phyloP scores from a whole-genome alignment of 1,140 invertebrate genomes.

The Drosophila repleta region DNA sequence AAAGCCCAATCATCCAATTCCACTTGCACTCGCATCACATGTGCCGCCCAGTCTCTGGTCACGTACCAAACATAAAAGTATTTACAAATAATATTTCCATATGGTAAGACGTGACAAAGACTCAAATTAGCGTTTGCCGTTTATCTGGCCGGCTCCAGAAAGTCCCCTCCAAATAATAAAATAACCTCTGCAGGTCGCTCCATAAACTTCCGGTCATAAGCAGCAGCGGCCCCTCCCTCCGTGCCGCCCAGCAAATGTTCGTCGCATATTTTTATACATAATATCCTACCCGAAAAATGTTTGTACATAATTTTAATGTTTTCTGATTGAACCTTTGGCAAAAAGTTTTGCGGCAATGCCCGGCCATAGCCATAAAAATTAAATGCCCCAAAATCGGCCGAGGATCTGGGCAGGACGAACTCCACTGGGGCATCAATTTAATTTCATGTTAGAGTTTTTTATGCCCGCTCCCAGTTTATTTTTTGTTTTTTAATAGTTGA shows the following conservation, averaged over 20 bases:
- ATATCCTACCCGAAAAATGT: slow-evolving; percentile 51
- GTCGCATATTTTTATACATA: slow-evolving; percentile 57
- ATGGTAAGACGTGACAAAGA: slow-evolving; percentile 83
- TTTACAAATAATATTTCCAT: slow-evolving; percentile 84
- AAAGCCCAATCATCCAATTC: slow-evolving; percentile 38
- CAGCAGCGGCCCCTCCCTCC: slow-evolving; percentile 16
- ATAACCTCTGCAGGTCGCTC: slow-evolving; percentile 37
- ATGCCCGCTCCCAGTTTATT: slow-evolving; percentile 32
- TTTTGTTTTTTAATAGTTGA: slow-evolving; percentile 65
- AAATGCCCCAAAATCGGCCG: slow-evolving; percentile 30
- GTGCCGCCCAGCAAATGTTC: slow-evolving; percentile 9
- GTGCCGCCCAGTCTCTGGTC: slow-evolving; percentile 68
- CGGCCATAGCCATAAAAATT: slow-evolving; percentile 23
- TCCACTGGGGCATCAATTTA: slow-evolving; percentile 71
- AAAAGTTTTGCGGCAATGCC: slow-evolving; percentile 28
- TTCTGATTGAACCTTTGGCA: slow-evolving; percentile 62
- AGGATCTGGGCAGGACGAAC: slow-evolving; percentile 5
- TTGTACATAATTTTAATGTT: slow-evolving; percentile 78
- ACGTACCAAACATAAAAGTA: slow-evolving; percentile 83
- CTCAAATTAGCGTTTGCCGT: slow-evolving; percentile 81
- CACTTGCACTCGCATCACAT: slow-evolving; percentile 36
- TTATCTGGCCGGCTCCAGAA: slow-evolving; percentile 59
- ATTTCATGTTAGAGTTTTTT: slow-evolving; percentile 80
- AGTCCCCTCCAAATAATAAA: slow-evolving; percentile 11
- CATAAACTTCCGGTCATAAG: slow-evolving; percentile 77